A percentile compares a stretch with the other conserved stretches of the same genome.
Conservation (phyloP, 1,140 invertebrate species). For the Lucilia sericata region DNA sequence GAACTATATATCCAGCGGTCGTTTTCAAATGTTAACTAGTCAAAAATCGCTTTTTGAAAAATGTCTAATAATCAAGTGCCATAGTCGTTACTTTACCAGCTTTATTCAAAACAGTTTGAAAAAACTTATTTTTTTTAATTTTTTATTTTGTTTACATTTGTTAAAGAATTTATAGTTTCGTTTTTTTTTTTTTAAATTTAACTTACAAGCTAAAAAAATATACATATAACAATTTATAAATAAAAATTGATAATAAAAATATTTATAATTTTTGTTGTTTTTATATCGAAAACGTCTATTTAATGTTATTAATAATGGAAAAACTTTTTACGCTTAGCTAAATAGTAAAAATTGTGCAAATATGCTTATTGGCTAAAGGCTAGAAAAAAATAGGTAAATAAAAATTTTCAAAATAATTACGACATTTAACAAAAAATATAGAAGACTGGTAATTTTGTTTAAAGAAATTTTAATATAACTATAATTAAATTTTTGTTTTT, state of each 20-base stretch:
- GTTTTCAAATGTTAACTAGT: too few species aligned
- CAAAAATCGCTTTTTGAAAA: too few species aligned
- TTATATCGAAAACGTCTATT: background rate
- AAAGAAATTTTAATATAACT: background rate
- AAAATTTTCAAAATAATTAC: background rate
- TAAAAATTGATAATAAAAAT: background rate
- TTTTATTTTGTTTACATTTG: background rate
- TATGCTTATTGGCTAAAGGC: conserved; percentile 53
- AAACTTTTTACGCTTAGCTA: conserved; percentile 52
- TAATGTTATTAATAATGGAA: conserved; percentile 58
- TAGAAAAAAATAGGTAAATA: background rate
- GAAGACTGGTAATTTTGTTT: background rate
- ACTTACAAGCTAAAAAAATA: conserved; percentile 16
- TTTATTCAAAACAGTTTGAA: background rate
- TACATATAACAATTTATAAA: background rate
- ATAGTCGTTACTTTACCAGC: too few species aligned
- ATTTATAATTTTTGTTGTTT: background rate
- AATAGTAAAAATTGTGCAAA: conserved; percentile 55
- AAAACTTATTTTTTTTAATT: background rate
- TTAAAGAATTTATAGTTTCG: background rate
- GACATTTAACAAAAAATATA: background rate
- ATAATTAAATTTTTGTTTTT: background rate
- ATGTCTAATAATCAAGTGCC: too few species aligned
- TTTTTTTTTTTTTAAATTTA: background rate
- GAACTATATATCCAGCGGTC: too few species aligned